Conservation (phyloP, 2,797 vertebrate genomes). For the Kryptolebias ocellatus region DNA sequence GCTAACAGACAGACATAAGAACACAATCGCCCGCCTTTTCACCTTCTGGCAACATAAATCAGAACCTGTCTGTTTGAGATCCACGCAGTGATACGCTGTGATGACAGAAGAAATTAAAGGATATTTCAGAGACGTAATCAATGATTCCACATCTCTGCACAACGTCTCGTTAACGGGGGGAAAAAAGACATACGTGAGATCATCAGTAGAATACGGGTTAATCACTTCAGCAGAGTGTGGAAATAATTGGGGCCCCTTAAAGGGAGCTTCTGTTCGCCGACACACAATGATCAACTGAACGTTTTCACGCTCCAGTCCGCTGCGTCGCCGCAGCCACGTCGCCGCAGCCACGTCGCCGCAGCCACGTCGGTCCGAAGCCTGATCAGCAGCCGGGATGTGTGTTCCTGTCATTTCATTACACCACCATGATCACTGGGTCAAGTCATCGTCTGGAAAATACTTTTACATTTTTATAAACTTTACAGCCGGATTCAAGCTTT, state of each 20-base stretch:
- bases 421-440: conserved; percentile 10
- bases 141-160: background rate
- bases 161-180: conserved; percentile 5
- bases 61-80: too few relatives aligned
- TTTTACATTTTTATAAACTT: too few relatives aligned
- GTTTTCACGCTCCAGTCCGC: conserved; percentile 12
- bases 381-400: conserved; percentile 18
- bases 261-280: conserved; percentile 11
- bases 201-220: conserved; percentile 24
- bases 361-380: conserved; percentile 27
- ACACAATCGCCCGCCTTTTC: too few relatives aligned
- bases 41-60: too few relatives aligned
- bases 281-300: conserved; percentile 33
- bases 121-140: too few relatives aligned
- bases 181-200: conserved; percentile 36
- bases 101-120: too few relatives aligned
- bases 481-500: background rate
- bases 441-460: conserved; percentile 16
- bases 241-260: conserved; percentile 43
- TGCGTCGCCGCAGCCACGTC: conserved; percentile 33
- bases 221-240: conserved; percentile 42
- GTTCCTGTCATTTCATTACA: conserved; percentile 3
- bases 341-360: too few relatives aligned
- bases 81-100: too few relatives aligned
- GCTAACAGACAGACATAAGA: too few relatives aligned